phyloP scores from a whole-genome alignment of 1,140 invertebrate genomes.

The Popillia japonica region DNA sequence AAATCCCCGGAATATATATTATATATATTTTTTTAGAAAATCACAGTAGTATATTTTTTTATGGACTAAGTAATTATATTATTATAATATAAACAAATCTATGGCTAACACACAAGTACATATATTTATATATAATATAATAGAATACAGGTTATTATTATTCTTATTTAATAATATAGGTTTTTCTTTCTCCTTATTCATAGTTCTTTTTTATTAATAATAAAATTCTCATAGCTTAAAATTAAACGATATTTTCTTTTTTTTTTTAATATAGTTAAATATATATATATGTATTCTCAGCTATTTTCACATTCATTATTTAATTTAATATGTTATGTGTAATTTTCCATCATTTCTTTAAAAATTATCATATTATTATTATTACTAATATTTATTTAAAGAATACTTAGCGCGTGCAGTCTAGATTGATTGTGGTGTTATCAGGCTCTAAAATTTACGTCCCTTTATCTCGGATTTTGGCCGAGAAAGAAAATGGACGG shows the following conservation, averaged over 20 bases:
- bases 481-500: not conserved
- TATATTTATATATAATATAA: constrained; percentile 39
- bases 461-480: not conserved
- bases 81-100: constrained; percentile 52
- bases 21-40: constrained; percentile 43
- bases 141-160: constrained; percentile 43
- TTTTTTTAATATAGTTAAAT: constrained; percentile 39
- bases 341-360: constrained; percentile 30
- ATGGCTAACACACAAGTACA: constrained; percentile 59
- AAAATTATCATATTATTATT: not conserved
- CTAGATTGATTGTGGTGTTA: constrained; percentile 62
- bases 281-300: constrained; percentile 42
- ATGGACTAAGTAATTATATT: constrained; percentile 54
- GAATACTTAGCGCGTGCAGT: constrained; percentile 60
- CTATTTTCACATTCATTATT: constrained; percentile 39
- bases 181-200: constrained; percentile 34
- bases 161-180: constrained; percentile 34
- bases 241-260: constrained; percentile 45
- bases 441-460: constrained; percentile 39
- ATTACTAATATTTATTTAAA: constrained; percentile 55
- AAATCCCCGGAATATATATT: no score
- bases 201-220: constrained; percentile 38
- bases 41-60: constrained; percentile 52
- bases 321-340: constrained; percentile 39
- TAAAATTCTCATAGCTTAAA: constrained; percentile 48